Evolutionary conservation across 30 jellyfish, hydroid and myxozoan genomes (phyloP), one percentile per base, ranked within the genome.

Genomic region (Aurelia aurita): DNA sequence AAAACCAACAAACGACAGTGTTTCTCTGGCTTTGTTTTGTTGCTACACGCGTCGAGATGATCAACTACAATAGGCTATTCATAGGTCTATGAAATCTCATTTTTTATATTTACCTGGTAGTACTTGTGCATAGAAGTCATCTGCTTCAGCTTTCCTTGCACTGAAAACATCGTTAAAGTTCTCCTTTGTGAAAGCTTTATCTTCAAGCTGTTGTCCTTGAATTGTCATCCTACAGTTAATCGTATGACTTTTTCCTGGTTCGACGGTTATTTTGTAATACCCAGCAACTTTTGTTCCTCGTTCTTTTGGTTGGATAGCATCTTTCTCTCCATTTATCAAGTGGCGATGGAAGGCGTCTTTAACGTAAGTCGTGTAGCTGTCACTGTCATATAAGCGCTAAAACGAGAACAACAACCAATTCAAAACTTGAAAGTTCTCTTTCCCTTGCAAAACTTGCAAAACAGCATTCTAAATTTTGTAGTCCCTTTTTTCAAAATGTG

Each of bases 281-380:
- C 88, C 98, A 22, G 98, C 97, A 39, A 82, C 97, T 60, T 92
- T 92, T 28, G 98, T 92, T 12, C 98, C 98, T 23, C 88, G 82
- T 29, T 62, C 86, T 58, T 92, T 68, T 1, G 97, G 97, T 14
- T 92, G 83, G 62, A 92, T 79, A 11, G 98, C 98, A 6, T 68
- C 95, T 13, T 27, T 66, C 35, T 92, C 98, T 4, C 89, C 89
- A 82, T 87, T 77, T 2, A 92, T 87, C 45, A 92, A 64, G 69
- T 87, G 80, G n/a, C 98, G 88, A 63, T 92, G 98, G 62, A 92
- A 92, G 49, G 98, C 98, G 55, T 92, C 98, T 72, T 92, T 92
- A 3, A 86, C 96, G 83, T 72, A 92, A n/a, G 47, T 20, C 29
- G 98, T 86, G 81, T 86, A 92, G 63, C 35, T 74, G 59, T 81